Percentiles rank a stretch among this genome's conserved stretches.
Conservation (phyloP, 2,888 invertebrate genomes). For the Tridacna crocea region DNA sequence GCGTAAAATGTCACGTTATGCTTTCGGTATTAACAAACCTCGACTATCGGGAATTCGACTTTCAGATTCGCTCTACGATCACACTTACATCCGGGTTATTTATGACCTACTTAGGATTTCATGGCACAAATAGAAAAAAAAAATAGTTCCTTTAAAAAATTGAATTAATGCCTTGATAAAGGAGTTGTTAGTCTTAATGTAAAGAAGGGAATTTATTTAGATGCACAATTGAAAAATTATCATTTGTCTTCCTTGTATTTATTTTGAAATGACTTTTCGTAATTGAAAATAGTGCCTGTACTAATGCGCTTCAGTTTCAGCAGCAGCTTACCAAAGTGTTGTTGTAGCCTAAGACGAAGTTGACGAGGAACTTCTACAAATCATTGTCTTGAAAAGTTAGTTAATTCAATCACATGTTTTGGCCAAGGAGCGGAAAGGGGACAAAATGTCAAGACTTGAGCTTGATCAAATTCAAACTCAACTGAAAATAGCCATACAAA, state of each 20-base stretch:
- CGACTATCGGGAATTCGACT: too few species aligned
- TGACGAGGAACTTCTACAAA: slow-evolving; percentile 32
- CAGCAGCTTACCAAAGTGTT: slow-evolving; percentile 22
- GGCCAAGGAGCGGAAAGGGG: not conserved
- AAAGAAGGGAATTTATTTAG: too few species aligned
- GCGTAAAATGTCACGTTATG: too few species aligned
- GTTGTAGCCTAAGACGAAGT: slow-evolving; percentile 31
- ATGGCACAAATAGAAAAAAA: not conserved
- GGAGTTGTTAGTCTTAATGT: too few species aligned
- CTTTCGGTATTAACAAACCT: too few species aligned
- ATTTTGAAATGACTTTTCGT: not conserved
- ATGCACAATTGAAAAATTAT: too few species aligned
- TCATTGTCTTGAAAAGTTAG: slow-evolving; percentile 5
- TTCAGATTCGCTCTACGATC: not conserved
- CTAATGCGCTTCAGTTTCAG: not conserved
- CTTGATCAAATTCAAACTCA: slow-evolving; percentile 79
- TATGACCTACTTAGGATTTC: slow-evolving; percentile 5
- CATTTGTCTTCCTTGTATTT: too few species aligned
- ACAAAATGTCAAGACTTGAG: slow-evolving; percentile 74
- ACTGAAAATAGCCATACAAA: slow-evolving; percentile 81
- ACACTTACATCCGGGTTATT: slow-evolving; percentile 38
- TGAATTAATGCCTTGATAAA: too few species aligned
- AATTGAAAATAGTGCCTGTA: slow-evolving; percentile 41
- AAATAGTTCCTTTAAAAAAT: slow-evolving; percentile 17
- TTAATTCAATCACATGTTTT: not conserved